Base-by-base conservation (phyloP, 2,797 vertebrate genomes). In the Iguana delicatissima region DNA sequence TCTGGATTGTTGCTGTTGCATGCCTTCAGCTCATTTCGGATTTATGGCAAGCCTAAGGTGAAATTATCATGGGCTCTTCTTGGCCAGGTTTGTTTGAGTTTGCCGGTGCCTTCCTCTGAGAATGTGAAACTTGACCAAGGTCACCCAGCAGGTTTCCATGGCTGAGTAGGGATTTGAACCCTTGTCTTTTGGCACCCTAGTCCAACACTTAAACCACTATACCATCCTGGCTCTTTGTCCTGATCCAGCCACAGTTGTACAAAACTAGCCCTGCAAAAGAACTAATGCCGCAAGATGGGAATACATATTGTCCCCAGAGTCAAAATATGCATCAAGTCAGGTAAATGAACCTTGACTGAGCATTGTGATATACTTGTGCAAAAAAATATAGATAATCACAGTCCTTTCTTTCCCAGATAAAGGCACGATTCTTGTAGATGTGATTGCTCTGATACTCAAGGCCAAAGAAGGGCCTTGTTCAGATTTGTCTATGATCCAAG, bases 381-480 rank as follows among this genome's bases (percentile, higher is more conserved):
- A 62, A 35, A 29, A 57, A 42, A 82, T 82, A 3, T 29, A 46
- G 42, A 46, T 46, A 46, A 73, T 3, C 12, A 0, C 4, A 38
- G 26, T 85, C 29, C 16, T 29, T 57, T 50, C 64, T 81, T 82
- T 81, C 64, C 67, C 59, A 62, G 22, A 81, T 80, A 20, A 55
- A 3, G 38, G 46, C 4, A 38, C 57, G 26, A 82, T 82, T 42
- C 67, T 42, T 59, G 16, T 85, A 89, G 88, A 87, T 92, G 90
- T 82, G 91, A 93, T 32, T 1, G 64, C 80, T 92, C 89, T 57
- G 90, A 89, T 89, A 92, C 89, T 18, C 0, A 0, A 55, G 0
- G 52, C 8, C 86, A 86, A 69, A 87, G 92, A 89, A 93, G 91
- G 92, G 93, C 93, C 88, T 77, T 93, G 88, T 93, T 95, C 91